Evolutionary conservation across 2,113 vertebrate genomes (phyloP), one percentile per base, ranked within the genome.

Genomic region (Cnemophilus loriae): DNA sequence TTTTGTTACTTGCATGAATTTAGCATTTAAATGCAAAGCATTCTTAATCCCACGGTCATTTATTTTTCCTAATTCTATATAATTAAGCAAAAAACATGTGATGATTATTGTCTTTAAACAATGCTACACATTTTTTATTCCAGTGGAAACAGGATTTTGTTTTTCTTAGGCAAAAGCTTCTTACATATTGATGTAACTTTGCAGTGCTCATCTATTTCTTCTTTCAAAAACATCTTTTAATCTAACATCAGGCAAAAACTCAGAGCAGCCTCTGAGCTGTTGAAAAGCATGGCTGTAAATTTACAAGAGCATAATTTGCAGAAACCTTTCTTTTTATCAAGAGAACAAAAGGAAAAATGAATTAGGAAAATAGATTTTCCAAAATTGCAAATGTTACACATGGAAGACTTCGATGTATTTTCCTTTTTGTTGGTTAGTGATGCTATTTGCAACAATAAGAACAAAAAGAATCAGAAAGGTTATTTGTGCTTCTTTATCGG

Each of bases 291-390:
- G 88, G 55, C 57, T 91, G 73, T 59, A 46, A 68, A 63, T 87
- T 90, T 85, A 81, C 55, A 88, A 78, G 78, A 85, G 42, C 27
- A 9, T 85, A 67, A 84, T 93, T 90, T 84, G n/a, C 88, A 92
- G 55, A 73, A 94, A 33, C 9, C 30, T 80, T 95, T 55, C 93
- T 52, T 67, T 95, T 96, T 92, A 76, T 80, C 71, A 57, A 44
- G 22, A 53, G 73, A 94, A 94, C 46, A 95, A 95, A 96, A 94
- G 81, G 21, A 79, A 86, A 91, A 89, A 84, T 49, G 19, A 95
- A 82, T 92, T 79, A 74, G 17, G 37, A 93, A 81, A 61, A 89
- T 57, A 50, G n/a, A 42, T 76, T 89, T 46, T 85, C 39, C 2
- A 4, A 84, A 91, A 37, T 50, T 74, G 55, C 37, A 73, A 79